These are phyloP conservation scores for Carapus acus DNA, from an alignment of 2,797 vertebrate species.

Conservation along the genomic window DNA sequence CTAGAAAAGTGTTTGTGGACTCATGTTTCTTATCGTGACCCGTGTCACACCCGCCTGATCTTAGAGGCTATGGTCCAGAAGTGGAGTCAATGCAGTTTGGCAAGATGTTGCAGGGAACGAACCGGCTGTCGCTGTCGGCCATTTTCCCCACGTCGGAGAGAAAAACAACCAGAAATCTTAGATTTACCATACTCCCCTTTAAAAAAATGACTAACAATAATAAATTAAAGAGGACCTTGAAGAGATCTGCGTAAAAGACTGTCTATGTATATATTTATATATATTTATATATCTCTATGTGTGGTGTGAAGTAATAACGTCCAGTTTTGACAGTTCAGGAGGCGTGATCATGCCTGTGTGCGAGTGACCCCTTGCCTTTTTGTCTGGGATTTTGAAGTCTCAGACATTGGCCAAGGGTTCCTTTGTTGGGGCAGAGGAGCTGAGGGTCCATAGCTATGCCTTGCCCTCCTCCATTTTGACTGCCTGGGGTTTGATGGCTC, in stretches of 20 bases:
- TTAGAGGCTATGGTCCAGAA: constrained; percentile 56
- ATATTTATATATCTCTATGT: constrained; percentile 73
- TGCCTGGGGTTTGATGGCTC: constrained; percentile 89
- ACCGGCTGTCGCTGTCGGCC: constrained; percentile 44
- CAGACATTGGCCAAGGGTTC: constrained; percentile 37
- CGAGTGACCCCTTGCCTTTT: constrained; percentile 35
- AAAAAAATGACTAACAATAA: constrained; percentile 71
- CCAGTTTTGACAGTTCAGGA: constrained; percentile 61
- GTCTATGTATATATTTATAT: constrained; percentile 73
- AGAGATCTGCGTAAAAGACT: constrained; percentile 74
- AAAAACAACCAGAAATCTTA: constrained; percentile 44
- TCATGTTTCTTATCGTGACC: constrained; percentile 34
- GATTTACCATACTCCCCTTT: constrained; percentile 61
- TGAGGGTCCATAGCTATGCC: constrained; percentile 75
- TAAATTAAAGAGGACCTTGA: constrained; percentile 76
- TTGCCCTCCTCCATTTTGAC: constrained; percentile 91
- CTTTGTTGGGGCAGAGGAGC: constrained; percentile 52
- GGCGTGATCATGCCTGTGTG: constrained; percentile 51
- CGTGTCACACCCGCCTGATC: constrained; percentile 43
- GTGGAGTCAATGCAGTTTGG: constrained; percentile 67
- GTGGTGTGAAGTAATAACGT: constrained; percentile 68
- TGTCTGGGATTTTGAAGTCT: constrained; percentile 44
- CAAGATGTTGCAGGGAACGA: constrained; percentile 58
- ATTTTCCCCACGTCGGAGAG: constrained; percentile 36
- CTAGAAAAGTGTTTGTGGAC: constrained; percentile 32